These are phyloP conservation scores for Drymodes brunneopygia DNA, from an alignment of 2,113 vertebrate genomes.

Conservation along the genomic window DNA sequence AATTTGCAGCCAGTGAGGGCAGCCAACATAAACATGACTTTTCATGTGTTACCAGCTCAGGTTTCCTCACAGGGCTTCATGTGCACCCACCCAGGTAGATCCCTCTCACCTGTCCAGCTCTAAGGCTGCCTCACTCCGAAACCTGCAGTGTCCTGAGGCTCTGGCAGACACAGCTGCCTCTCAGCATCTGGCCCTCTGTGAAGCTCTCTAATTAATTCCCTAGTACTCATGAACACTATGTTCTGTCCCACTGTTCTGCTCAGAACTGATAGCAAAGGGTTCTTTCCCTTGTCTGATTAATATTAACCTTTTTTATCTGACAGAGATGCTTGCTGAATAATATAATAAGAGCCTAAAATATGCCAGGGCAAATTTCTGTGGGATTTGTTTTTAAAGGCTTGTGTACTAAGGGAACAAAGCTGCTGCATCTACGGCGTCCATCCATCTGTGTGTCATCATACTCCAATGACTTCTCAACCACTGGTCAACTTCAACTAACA, in stretches of 20 bases:
- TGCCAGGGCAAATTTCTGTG: background rate
- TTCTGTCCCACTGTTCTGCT: background rate
- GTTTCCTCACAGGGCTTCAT: background rate
- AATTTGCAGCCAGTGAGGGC: background rate
- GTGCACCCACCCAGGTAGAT: background rate
- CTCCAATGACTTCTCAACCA: background rate
- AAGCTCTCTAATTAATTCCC: background rate
- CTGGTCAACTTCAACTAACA: background rate
- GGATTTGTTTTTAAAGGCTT: background rate
- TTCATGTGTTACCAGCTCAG: background rate
- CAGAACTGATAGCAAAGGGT: background rate
- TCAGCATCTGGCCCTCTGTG: background rate
- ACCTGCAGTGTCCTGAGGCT: background rate
- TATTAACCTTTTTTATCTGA: background rate
- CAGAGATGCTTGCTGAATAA: background rate
- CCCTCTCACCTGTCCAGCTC: background rate
- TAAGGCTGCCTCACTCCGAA: background rate
- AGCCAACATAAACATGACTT: background rate
- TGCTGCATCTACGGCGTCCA: background rate
- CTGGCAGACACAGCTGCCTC: background rate
- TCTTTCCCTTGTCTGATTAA: background rate
- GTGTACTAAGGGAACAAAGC: background rate
- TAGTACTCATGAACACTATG: background rate
- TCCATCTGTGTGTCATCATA: background rate
- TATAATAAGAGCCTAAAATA: background rate